Percentiles rank a stretch among this genome's conserved stretches.
phyloP scores from a whole-genome alignment of 2,888 invertebrate genomes.

The Zaprionus obscuricornis region DNA sequence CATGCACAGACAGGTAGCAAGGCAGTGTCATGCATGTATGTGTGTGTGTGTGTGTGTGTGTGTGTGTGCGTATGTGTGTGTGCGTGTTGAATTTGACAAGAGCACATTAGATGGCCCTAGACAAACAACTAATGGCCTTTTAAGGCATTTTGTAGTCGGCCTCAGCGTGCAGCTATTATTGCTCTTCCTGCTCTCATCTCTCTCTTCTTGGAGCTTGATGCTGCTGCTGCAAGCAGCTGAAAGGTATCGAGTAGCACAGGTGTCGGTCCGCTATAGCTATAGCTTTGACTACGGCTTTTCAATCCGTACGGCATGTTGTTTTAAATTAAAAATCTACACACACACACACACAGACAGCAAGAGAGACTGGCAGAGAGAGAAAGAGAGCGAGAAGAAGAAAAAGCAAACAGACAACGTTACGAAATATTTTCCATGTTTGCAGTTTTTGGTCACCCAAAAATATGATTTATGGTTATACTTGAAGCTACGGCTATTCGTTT shows the following conservation, averaged over 20 bases:
- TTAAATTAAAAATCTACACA: slow-evolving; percentile 73
- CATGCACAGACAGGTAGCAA: slow-evolving; percentile 53
- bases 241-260: slow-evolving; percentile 45
- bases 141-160: slow-evolving; percentile 65
- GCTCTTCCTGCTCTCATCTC: slow-evolving; percentile 1
- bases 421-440: slow-evolving; percentile 55
- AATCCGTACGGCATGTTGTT: slow-evolving; percentile 61
- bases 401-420: slow-evolving; percentile 4
- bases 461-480: slow-evolving; percentile 55
- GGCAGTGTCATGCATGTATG: neutral
- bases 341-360: slow-evolving; percentile 26
- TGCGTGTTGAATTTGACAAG: slow-evolving; percentile 60
- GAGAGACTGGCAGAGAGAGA: too few relatives aligned
- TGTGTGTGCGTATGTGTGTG: slow-evolving; percentile 7
- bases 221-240: slow-evolving; percentile 6
- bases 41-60: slow-evolving; percentile 38
- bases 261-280: too few relatives aligned
- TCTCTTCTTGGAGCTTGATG: neutral
- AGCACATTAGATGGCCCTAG: slow-evolving; percentile 70
- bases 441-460: slow-evolving; percentile 51
- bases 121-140: slow-evolving; percentile 78
- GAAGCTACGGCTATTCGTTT: too few relatives aligned
- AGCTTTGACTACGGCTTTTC: slow-evolving; percentile 31
- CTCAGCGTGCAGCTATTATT: slow-evolving; percentile 22
- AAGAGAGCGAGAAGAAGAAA: too few relatives aligned